phyloP scores from a whole-genome alignment of 2,888 invertebrate genomes.

The Mellilla xanthometata region DNA sequence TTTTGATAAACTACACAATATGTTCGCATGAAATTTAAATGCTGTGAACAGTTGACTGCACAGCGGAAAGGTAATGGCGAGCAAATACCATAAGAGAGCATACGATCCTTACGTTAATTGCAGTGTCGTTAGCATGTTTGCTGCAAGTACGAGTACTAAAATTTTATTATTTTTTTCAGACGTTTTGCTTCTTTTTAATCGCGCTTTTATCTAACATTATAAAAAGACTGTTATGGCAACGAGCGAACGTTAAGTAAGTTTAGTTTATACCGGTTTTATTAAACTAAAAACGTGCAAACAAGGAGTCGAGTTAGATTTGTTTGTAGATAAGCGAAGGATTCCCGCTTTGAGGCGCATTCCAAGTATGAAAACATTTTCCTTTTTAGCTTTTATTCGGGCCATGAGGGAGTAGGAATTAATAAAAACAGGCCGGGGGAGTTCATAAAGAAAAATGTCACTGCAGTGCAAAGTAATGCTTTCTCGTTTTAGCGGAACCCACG shows the following conservation, averaged over 20 bases:
- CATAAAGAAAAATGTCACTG: constrained; percentile 75
- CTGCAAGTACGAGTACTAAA: constrained; percentile 6
- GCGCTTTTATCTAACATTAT: neutral
- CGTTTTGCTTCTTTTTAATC: constrained; percentile 1
- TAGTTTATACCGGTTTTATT: neutral
- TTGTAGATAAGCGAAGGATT: constrained; percentile 28
- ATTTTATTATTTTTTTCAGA: constrained; percentile 19
- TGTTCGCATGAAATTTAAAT: constrained; percentile 21
- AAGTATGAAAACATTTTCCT: constrained; percentile 52
- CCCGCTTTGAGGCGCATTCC: constrained; percentile 29
- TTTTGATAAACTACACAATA: constrained; percentile 22
- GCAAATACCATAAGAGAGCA: constrained; percentile 28
- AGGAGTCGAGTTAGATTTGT: constrained; percentile 21
- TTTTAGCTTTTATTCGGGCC: constrained; percentile 54
- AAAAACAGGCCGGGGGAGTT: constrained; percentile 63
- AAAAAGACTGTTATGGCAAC: constrained; percentile 2
- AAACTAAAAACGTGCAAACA: constrained; percentile 8
- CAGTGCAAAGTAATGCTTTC: constrained; percentile 65
- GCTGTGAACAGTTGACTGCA: constrained; percentile 20
- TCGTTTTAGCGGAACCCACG: constrained; percentile 42
- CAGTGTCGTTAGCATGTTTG: constrained; percentile 20
- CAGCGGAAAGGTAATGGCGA: constrained; percentile 25
- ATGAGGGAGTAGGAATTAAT: constrained; percentile 61
- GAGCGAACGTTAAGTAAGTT: neutral
- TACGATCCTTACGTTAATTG: constrained; percentile 26